phyloP scores from a whole-genome alignment of 2,888 invertebrate species.

The Platycheirus albimanus region DNA sequence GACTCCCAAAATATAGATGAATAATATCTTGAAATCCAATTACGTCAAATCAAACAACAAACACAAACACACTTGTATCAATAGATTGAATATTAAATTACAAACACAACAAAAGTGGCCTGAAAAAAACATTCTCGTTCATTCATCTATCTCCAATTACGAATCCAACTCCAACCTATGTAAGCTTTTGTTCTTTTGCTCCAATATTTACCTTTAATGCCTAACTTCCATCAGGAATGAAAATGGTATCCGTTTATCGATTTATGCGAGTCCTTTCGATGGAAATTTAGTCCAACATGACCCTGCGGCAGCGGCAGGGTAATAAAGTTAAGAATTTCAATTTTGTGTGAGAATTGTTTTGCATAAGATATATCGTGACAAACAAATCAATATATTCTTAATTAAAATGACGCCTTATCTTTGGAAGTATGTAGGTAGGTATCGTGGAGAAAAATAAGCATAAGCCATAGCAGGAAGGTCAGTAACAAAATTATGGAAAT shows the following conservation, averaged over 20 bases:
- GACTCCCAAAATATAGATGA: background rate
- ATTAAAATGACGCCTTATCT: background rate
- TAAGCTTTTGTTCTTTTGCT: background rate
- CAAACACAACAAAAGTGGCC: background rate
- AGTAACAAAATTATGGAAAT: background rate
- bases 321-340: background rate
- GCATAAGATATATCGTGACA: conserved; percentile 5
- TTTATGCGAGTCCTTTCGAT: background rate
- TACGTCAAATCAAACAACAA: background rate
- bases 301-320: conserved; percentile 20
- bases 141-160: background rate
- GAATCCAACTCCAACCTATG: too few relatives aligned
- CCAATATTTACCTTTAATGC: background rate
- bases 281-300: background rate
- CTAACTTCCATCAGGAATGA: background rate
- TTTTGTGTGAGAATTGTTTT: conserved; percentile 15
- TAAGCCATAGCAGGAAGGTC: background rate
- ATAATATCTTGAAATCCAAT: background rate
- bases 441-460: background rate
- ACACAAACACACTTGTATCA: conserved; percentile 2
- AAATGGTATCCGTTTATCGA: background rate
- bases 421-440: too few relatives aligned
- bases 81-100: conserved; percentile 3
- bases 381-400: conserved; percentile 2
- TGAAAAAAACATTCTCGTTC: background rate